Evolutionary conservation across 2,888 invertebrate species (phyloP), one percentile per base, ranked within the genome.

Genomic region (Drosophila borealis): DNA sequence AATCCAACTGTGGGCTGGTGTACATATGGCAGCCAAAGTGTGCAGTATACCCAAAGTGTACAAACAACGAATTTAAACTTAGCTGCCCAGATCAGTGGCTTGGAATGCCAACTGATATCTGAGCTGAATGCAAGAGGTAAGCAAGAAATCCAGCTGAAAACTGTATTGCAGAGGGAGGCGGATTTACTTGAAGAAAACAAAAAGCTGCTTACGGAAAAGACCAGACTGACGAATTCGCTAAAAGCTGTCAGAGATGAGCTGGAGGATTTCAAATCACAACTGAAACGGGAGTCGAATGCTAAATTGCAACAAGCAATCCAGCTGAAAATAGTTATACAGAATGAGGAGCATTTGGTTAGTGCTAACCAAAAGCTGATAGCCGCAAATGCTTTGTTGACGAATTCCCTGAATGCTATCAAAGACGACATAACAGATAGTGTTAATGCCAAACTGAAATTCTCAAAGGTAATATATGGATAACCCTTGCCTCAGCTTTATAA

Each of bases 121-220:
- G 39, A 21, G 21, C 13, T 13, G 13, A 2, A 14, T 3, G 14
- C 5, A 4, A 45, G 39, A 33, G 6, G 21, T 9, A 6, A 39
- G 1, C 21, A 17, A 11, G 13, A 11, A 10, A 0, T 13, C 1
- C 37, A 39, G 10, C n/a, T 45, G 19, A 13, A 33, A 33, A 10
- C 4, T 21, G 37, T 13, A 39, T 0, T 13, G 0, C 8, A 17
- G 4, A 17, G 9, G 0, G 25, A 41, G 17, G 1, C 9, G 2
- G 4, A 11, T 0, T n/a, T 34, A 2, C 2, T n/a, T 17, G 5
- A 10, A 9, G 25, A 48, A 0, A 60, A 61, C 34, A 2, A 21
- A 34, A 48, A 42, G 17, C 63, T 49, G 25, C 17, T 13, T n/a
- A 8, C 17, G 9, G 29, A 39, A 57, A 57, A 50, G 0, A 10